Conservation (phyloP, 2,113 vertebrate species). For the Hydropotes inermis region DNA sequence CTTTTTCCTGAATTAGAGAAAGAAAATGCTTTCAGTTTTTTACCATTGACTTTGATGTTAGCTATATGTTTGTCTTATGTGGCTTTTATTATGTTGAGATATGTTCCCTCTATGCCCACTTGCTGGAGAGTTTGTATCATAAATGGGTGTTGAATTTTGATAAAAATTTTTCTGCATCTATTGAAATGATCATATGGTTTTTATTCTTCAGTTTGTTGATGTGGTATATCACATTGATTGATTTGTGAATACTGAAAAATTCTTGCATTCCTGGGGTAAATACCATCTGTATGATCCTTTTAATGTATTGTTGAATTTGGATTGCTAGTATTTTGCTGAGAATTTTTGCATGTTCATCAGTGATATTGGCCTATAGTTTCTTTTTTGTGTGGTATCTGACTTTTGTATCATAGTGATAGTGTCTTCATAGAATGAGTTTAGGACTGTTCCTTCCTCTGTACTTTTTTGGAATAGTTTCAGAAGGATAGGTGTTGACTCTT, state of each 20-base stretch:
- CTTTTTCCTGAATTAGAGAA: not conserved
- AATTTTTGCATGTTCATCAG: not conserved
- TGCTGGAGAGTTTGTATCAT: not conserved
- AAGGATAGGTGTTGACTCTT: not conserved
- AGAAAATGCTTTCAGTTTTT: not conserved
- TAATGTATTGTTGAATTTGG: not conserved
- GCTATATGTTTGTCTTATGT: not conserved
- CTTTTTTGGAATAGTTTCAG: not conserved
- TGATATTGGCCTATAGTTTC: not conserved
- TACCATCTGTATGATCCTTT: not conserved
- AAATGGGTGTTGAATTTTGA: not conserved
- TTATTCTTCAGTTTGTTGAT: not conserved
- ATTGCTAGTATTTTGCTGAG: not conserved
- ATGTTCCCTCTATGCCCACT: not conserved
- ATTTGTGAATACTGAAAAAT: not conserved
- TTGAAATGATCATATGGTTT: not conserved
- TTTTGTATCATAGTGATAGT: not conserved
- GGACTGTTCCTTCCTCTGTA: not conserved
- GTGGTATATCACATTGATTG: not conserved
- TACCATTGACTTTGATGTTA: not conserved
- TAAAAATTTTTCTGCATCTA: not conserved
- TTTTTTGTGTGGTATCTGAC: not conserved
- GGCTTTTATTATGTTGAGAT: not conserved
- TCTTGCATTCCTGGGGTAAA: not conserved
- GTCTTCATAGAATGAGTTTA: not conserved